Evolutionary conservation across 2,888 invertebrate species (phyloP).

Genomic region (Tipula helvola): DNA sequence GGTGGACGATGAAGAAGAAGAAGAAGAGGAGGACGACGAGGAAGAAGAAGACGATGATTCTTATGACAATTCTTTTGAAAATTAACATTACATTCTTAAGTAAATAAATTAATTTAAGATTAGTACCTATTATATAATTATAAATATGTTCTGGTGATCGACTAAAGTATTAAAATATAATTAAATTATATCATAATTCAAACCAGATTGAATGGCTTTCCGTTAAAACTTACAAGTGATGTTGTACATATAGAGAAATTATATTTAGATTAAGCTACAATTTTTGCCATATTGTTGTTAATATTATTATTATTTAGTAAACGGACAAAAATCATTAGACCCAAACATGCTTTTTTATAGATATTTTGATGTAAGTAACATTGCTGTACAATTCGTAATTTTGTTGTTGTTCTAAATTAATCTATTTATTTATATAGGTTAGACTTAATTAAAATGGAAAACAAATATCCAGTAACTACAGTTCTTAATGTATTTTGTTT

Average conservation of each 20-base stretch:
- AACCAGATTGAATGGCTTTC: neutral
- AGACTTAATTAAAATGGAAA: no score
- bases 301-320: neutral
- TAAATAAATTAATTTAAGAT: neutral
- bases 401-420: no score
- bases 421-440: no score
- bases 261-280: neutral
- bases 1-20: neutral
- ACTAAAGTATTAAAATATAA: neutral
- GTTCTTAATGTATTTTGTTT: no score
- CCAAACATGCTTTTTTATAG: neutral
- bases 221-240: neutral
- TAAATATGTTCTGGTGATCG: neutral
- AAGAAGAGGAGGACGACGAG: neutral
- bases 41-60: neutral
- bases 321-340: neutral
- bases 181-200: neutral
- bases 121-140: no score
- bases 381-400: neutral
- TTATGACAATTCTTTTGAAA: neutral
- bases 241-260: neutral
- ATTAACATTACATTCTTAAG: neutral
- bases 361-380: neutral
- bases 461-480: no score
- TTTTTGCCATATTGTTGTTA: neutral